These are phyloP conservation scores for Sebastes kiyomatsui DNA, from an alignment of 2,797 vertebrate species.

Conservation along the genomic window DNA sequence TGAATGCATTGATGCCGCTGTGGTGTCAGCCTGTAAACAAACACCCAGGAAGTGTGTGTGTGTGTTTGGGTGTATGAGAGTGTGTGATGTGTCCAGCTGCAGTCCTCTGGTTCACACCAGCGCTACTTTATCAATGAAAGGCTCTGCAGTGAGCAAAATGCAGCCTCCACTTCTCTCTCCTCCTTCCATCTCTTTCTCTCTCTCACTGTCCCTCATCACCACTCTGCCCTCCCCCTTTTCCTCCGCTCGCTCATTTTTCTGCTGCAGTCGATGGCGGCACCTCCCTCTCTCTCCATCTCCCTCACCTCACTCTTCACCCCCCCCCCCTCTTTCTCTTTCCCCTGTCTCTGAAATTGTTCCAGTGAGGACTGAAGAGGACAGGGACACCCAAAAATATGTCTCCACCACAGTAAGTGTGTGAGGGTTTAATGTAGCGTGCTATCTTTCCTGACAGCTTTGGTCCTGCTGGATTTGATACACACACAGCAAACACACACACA, in stretches of 20 bases:
- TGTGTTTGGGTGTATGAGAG: not conserved
- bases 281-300: constrained; percentile 22
- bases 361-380: constrained; percentile 12
- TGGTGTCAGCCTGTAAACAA: constrained; percentile 57
- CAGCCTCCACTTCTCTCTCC: constrained; percentile 36
- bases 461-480: not conserved
- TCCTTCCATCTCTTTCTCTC: constrained; percentile 12
- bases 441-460: not conserved
- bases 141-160: constrained; percentile 72
- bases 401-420: not conserved
- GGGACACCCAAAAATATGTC: constrained; percentile 4
- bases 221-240: constrained; percentile 52
- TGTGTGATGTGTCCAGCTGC: constrained; percentile 61
- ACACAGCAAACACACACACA: not conserved
- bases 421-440: not conserved
- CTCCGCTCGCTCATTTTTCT: constrained; percentile 52
- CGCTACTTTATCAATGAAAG: constrained; percentile 79
- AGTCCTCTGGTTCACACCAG: constrained; percentile 43
- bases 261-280: constrained; percentile 60
- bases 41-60: constrained; percentile 51
- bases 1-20: constrained; percentile 8
- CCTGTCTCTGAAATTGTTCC: constrained; percentile 17
- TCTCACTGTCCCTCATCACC: constrained; percentile 42
- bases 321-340: not conserved
- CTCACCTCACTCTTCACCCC: constrained; percentile 22